Evolutionary conservation across 2,797 vertebrate species (phyloP).

Genomic region (Dendrocincla tyrannina): DNA sequence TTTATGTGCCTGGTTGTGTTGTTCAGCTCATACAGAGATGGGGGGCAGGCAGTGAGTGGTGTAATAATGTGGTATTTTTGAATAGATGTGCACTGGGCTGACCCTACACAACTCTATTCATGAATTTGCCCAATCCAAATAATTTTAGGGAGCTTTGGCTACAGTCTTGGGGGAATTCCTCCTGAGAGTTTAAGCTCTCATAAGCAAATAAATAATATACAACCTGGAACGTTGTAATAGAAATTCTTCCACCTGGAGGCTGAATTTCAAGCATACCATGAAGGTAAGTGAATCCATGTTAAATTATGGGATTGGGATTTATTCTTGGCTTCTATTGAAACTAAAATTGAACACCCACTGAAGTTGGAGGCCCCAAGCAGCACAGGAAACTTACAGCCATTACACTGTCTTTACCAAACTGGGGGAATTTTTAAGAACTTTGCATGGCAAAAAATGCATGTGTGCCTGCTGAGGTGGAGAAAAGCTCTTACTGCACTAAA

Average conservation of each 20-base stretch:
- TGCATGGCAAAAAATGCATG: not conserved
- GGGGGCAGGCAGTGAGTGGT: not conserved
- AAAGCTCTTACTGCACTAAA: not conserved
- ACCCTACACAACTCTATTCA: too few relatives aligned
- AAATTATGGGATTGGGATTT: not conserved
- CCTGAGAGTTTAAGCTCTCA: not conserved
- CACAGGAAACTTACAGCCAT: not conserved
- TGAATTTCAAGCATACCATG: not conserved
- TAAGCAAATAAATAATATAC: not conserved
- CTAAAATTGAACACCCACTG: not conserved
- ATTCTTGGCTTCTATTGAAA: not conserved
- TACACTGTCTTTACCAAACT: not conserved
- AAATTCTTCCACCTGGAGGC: not conserved
- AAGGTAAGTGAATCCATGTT: not conserved
- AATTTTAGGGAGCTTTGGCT: not conserved
- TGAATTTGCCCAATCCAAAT: not conserved
- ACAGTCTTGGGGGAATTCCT: not conserved
- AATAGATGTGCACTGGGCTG: not conserved
- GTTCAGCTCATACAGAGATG: not conserved
- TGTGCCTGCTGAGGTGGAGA: not conserved
- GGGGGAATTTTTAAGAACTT: not conserved
- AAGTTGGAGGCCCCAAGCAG: not conserved
- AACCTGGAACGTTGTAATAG: not conserved
- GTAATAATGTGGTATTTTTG: too few relatives aligned
- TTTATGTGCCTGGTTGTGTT: not conserved